Evolutionary conservation across 53 echinoderm and acorn worm species (phyloP), one percentile per base, ranked within the genome.

Genomic region (Astropecten irregularis): DNA sequence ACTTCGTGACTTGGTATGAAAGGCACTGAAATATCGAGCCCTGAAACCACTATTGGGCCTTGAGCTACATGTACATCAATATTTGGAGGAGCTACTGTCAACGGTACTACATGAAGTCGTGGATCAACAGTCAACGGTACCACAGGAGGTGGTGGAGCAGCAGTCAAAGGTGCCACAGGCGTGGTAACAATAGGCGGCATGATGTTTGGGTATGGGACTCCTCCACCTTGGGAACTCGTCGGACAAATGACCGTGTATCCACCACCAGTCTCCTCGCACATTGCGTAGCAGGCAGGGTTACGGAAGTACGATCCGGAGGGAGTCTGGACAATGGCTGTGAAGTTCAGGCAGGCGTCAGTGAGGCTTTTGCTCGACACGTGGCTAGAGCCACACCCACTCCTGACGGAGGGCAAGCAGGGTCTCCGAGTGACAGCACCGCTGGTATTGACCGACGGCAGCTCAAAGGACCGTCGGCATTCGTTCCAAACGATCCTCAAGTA

Each of bases 221-320:
- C 61, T 61, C 16, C 3, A 0, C 61, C 15, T 31, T 61, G 29
- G 18, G 20, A 0, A 66, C 53, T 2, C 20, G 46, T 31, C 4
- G 58, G 76, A 26, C 76, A 76, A 15, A 40, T 5, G 6, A 76
- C 19, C 16, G 21, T 8, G 31, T 44, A 60, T 19, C 10, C 8
- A 9, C 27, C 20, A 8, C 56, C 32, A 2, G 47, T n/a, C 27
- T 7, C 28, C 19, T 47, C 30, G 56, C 79, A 79, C 34, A 31
- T 31, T 29, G 79, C 61, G 27, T 44, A 79, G 79, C 61, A 79
- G 56, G 33, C 47, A 16, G 79, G 79, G 25, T 79, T 79, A 21
- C 62, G 23, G 62, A 46, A 79, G 15, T 23, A n/a, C 47, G 30
- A 31, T 1, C 62, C 22, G 30, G 19, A 25, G 19, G 8, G 3